Conservation (phyloP, 2,113 vertebrate genomes). For the Vidua chalybeata region DNA sequence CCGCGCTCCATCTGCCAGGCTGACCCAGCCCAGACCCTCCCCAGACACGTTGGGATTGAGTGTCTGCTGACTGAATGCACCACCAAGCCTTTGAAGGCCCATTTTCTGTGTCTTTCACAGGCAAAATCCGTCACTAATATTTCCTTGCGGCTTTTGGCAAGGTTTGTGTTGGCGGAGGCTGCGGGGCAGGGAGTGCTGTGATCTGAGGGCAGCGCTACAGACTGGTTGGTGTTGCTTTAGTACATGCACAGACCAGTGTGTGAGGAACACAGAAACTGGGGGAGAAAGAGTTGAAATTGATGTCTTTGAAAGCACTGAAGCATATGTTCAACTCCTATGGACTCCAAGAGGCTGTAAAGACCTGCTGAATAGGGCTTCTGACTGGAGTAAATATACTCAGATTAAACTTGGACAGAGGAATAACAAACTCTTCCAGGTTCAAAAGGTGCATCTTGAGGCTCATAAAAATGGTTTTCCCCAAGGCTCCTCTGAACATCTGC, state of each 20-base stretch:
- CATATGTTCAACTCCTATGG: not conserved
- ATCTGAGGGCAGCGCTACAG: not conserved
- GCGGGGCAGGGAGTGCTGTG: not conserved
- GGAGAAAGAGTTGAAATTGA: not conserved
- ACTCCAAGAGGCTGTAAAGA: not conserved
- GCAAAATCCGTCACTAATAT: rapidly evolving
- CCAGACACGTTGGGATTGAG: not conserved
- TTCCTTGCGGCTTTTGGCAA: not conserved
- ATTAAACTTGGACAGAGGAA: not conserved
- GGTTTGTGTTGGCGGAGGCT: not conserved
- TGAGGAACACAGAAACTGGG: not conserved
- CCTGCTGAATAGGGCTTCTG: not conserved
- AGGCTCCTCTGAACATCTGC: not conserved
- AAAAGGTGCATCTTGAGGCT: not conserved
- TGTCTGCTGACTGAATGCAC: not conserved
- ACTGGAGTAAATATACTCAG: not conserved
- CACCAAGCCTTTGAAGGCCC: not conserved
- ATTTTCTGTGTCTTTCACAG: not conserved
- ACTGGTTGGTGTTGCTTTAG: not conserved
- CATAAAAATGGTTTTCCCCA: not conserved
- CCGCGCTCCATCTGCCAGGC: not conserved
- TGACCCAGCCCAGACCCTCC: not conserved
- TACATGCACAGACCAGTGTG: not conserved
- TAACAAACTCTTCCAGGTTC: not conserved
- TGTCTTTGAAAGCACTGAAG: not conserved